These are phyloP conservation scores for Nowickia ferox DNA, from an alignment of 2,888 invertebrate genomes.

Conservation along the genomic window DNA sequence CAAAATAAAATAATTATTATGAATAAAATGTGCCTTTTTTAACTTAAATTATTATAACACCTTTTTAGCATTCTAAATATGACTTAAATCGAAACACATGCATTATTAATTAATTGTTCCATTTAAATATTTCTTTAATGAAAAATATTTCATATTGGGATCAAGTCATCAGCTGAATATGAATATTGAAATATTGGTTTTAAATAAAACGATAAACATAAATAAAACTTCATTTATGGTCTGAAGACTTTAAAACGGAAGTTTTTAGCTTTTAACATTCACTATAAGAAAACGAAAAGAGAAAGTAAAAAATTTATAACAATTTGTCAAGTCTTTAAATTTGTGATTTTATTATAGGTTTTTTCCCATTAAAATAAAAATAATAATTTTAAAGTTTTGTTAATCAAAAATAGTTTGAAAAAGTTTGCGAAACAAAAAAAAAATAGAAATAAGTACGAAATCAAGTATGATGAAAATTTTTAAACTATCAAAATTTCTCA, in stretches of 20 bases:
- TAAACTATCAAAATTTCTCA: slow-evolving; percentile 40
- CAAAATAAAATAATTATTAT: slow-evolving; percentile 27
- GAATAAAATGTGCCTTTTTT: slow-evolving; percentile 68
- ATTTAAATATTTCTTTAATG: slow-evolving; percentile 68
- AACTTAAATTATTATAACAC: slow-evolving; percentile 54
- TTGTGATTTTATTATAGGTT: slow-evolving; percentile 83
- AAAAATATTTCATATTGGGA: slow-evolving; percentile 69
- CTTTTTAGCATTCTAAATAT: slow-evolving; percentile 3
- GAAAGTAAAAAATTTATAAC: slow-evolving; percentile 47
- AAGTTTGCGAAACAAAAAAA: background rate
- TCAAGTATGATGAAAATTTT: slow-evolving; percentile 11
- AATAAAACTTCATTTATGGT: slow-evolving; percentile 50
- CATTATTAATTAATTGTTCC: slow-evolving; percentile 22
- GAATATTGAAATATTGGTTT: slow-evolving; percentile 5
- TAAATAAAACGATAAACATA: slow-evolving; percentile 27
- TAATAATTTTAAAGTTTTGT: slow-evolving; percentile 25
- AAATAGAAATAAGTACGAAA: background rate
- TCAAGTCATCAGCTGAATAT: slow-evolving; percentile 39
- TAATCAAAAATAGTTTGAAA: background rate
- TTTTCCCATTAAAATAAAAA: slow-evolving; percentile 41
- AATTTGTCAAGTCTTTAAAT: slow-evolving; percentile 82
- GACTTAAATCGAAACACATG: slow-evolving; percentile 41
- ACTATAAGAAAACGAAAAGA: slow-evolving; percentile 41
- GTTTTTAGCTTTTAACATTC: slow-evolving; percentile 46
- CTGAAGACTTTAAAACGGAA: slow-evolving; percentile 70